phyloP scores from a whole-genome alignment of 2,797 vertebrate genomes.

The Manis crassicaudata region DNA sequence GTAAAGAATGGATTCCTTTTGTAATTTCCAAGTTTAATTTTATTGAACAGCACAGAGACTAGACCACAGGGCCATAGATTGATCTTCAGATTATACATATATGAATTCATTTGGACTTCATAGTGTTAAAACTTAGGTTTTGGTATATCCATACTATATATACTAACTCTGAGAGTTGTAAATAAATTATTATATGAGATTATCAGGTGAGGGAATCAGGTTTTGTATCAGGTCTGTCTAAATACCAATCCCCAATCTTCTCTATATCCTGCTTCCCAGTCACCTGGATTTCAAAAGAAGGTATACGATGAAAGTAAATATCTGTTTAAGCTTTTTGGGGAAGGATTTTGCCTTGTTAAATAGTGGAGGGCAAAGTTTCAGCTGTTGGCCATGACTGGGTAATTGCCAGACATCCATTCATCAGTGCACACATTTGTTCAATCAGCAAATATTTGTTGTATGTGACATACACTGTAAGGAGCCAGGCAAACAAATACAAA shows the following conservation, averaged over 20 bases:
- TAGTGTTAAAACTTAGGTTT: not conserved
- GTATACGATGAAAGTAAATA: not conserved
- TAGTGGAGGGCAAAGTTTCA: not conserved
- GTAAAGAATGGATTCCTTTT: not conserved
- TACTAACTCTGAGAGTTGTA: not conserved
- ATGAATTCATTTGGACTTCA: not conserved
- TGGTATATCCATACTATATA: not conserved
- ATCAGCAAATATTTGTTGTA: not conserved
- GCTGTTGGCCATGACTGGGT: not conserved
- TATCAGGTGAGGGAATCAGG: not conserved
- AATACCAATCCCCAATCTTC: not conserved
- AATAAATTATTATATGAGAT: not conserved
- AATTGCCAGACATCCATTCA: not conserved
- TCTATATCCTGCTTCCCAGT: not conserved
- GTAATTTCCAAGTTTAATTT: not conserved
- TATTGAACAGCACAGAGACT: not conserved
- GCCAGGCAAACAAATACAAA: not conserved
- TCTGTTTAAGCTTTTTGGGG: not conserved
- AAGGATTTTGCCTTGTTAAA: not conserved
- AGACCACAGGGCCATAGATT: not conserved
- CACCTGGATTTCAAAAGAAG: not conserved
- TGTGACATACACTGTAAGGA: not conserved
- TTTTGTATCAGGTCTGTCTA: conserved; percentile 6
- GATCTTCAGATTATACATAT: not conserved
- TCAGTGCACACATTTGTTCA: not conserved